Conservation (phyloP, 2,113 vertebrate species). For the Ictalurus furcatus region DNA sequence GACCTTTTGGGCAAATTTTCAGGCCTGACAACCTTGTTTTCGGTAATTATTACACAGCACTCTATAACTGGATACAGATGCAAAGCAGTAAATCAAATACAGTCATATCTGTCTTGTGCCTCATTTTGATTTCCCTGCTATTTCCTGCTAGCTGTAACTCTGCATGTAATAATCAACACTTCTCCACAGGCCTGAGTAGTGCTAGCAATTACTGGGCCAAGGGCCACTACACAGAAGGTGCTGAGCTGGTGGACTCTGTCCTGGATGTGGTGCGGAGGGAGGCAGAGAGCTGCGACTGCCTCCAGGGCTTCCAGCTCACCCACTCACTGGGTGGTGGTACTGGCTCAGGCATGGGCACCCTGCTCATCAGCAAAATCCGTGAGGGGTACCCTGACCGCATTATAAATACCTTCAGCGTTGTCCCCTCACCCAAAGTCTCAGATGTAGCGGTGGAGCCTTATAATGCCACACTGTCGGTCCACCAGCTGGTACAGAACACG, state of each 20-base stretch:
- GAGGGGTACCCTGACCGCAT: slow-evolving; percentile 57
- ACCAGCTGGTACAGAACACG: slow-evolving; percentile 67
- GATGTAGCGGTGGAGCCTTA: slow-evolving; percentile 71
- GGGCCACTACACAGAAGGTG: slow-evolving; percentile 57
- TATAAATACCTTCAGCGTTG: slow-evolving; percentile 59
- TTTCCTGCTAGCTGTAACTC: background rate
- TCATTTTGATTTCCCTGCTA: background rate
- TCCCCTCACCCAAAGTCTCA: slow-evolving; percentile 75
- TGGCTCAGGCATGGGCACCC: slow-evolving; percentile 55
- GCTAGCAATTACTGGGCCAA: slow-evolving; percentile 57
- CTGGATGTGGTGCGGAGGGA: slow-evolving; percentile 69
- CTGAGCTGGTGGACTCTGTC: slow-evolving; percentile 52
- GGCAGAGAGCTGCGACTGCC: slow-evolving; percentile 54
- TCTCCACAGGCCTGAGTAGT: slow-evolving; percentile 46
- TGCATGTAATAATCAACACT: background rate
- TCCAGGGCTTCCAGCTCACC: slow-evolving; percentile 56
- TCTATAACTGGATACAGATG: background rate
- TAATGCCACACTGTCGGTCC: slow-evolving; percentile 54
- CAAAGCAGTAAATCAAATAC: background rate
- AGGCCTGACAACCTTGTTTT: slow-evolving; percentile 61
- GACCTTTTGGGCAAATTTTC: slow-evolving; percentile 60
- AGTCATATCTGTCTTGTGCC: background rate
- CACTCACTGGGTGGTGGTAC: slow-evolving; percentile 64
- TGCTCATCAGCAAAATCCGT: slow-evolving; percentile 58
- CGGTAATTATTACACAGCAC: slow-evolving; percentile 32